Base-by-base conservation (phyloP, 2,888 invertebrate genomes). In the Ophioninae sp. region DNA sequence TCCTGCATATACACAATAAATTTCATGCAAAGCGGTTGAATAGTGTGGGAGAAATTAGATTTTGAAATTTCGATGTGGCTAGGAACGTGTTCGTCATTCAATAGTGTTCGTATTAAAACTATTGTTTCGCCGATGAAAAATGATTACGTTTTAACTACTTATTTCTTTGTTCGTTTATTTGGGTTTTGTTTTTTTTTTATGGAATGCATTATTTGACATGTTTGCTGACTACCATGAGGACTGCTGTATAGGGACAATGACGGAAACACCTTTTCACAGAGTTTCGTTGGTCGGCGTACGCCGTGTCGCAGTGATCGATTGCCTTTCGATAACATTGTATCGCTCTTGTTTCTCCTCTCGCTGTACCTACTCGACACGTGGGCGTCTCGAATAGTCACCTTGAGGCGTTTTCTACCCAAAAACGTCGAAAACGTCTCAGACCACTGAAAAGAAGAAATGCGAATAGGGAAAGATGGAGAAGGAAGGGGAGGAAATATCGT, bases 291-390 rank as follows among this genome's bases (percentile, higher is more conserved):
- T 73, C 68, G 30, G 57, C 68, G 37, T 17, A 62, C 23, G 21
- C 21, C 57, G 44, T 17, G 30, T 37, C 62, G 50, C 57, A 39
- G 77, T 84, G 80, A 79, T 74, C 81, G 81, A 79, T 76, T 62
- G 56, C 68, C 68, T 75, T 69, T 77, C 68, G 76, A 78, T 79
- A 68, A 74, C 79, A 83, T 83, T 79, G 70, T 68, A 59, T 61
- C 70, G 67, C 64, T 41, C 64, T 37, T 61, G n/a, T 73, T 68
- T 68, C 74, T 61, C 70, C 65, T 44, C 44, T 41, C 77, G 56
- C 61, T 41, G 10, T 69, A 21, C 37, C 2, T 44, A n/a, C 21
- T 37, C 41, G 59, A n/a, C 21, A 39, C 65, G 13, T 62, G 64
- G 50, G 50, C 30, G 68, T 83, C 67, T 39, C 39, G 50, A 80